Conservation (phyloP, 2,113 vertebrate species). For the Hiodon tergisus region DNA sequence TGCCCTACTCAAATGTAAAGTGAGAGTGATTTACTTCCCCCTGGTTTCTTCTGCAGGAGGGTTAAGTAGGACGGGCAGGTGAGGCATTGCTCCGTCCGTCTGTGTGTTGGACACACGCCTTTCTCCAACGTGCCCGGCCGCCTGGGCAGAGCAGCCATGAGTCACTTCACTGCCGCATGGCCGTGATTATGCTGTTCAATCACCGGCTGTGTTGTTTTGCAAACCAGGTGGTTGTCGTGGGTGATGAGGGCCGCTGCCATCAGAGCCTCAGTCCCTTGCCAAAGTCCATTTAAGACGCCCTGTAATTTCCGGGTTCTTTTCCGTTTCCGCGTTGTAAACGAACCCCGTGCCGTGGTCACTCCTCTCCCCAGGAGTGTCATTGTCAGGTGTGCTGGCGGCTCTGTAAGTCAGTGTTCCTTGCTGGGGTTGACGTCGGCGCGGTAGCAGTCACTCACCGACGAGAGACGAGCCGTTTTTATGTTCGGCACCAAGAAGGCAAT, state of each 20-base stretch:
- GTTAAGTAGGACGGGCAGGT: too few relatives aligned
- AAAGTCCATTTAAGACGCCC: neutral
- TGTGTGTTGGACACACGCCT: neutral
- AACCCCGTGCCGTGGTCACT: neutral
- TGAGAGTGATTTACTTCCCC: too few relatives aligned
- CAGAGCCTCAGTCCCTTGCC: neutral
- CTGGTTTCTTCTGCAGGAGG: too few relatives aligned
- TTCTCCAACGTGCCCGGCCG: too few relatives aligned
- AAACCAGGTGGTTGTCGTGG: neutral
- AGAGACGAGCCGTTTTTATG: too few relatives aligned
- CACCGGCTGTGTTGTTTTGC: neutral
- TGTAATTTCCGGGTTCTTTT: neutral
- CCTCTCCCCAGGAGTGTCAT: neutral
- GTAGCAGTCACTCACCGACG: too few relatives aligned
- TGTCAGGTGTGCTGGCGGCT: neutral
- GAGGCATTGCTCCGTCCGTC: neutral
- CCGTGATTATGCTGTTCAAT: neutral
- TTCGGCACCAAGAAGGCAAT: too few relatives aligned
- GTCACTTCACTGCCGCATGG: constrained; percentile 16
- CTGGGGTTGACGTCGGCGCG: neutral
- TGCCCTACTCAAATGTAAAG: too few relatives aligned
- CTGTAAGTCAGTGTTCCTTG: neutral
- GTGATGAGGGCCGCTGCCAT: constrained; percentile 8
- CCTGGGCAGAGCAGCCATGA: neutral
- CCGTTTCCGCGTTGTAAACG: neutral